Evolutionary conservation across 1,140 invertebrate species (phyloP).

Genomic region (Apis cerana): DNA sequence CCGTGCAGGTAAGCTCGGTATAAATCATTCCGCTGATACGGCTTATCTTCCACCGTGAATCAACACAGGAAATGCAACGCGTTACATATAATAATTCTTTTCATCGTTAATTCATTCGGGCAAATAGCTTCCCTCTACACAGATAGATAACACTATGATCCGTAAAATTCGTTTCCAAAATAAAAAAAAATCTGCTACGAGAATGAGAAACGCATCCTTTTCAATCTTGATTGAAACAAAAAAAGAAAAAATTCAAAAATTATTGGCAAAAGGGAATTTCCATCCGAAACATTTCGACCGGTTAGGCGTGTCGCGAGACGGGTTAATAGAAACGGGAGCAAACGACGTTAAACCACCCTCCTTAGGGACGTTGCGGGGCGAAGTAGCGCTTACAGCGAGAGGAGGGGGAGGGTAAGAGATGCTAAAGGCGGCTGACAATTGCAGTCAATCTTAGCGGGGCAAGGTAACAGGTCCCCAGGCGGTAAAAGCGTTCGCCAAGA

Average conservation of each 20-base stretch:
- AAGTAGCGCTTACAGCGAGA: background rate
- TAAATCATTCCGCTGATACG: background rate
- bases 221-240: too few relatives aligned
- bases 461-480: slow-evolving; percentile 32
- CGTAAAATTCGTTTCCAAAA: too few relatives aligned
- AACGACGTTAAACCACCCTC: slow-evolving; percentile 29
- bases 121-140: background rate
- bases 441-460: slow-evolving; percentile 31
- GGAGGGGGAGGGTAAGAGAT: background rate
- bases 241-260: too few relatives aligned
- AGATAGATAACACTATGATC: too few relatives aligned
- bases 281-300: background rate
- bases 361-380: background rate
- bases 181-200: background rate
- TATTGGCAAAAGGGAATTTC: background rate
- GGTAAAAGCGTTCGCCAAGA: slow-evolving; percentile 32
- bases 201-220: too few relatives aligned
- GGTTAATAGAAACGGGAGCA: slow-evolving; percentile 28
- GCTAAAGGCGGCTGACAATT: slow-evolving; percentile 35
- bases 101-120: background rate
- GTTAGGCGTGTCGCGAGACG: slow-evolving; percentile 5
- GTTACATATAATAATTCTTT: background rate
- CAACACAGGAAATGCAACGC: background rate
- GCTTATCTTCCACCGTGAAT: background rate
- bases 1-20: background rate